Percentiles rank a stretch among this genome's conserved stretches.
Conservation (phyloP, 2,113 vertebrate genomes). For the Gadus macrocephalus region DNA sequence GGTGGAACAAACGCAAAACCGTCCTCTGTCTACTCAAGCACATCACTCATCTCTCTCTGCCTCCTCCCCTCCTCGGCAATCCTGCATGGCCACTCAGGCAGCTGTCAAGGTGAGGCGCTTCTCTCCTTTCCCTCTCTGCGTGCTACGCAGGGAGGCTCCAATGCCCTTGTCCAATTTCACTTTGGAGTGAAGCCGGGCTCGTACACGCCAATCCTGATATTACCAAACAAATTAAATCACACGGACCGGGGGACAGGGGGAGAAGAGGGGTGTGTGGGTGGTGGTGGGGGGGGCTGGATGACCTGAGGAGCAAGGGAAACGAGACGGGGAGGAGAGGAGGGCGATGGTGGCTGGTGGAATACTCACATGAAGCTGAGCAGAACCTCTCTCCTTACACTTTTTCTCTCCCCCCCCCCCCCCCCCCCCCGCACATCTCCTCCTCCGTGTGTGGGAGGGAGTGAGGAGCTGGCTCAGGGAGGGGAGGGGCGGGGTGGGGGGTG, state of each 20-base stretch:
- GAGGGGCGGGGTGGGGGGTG: too few species aligned
- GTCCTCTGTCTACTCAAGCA: conserved; percentile 44
- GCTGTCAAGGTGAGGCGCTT: conserved; percentile 74
- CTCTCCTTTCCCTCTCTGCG: too few species aligned
- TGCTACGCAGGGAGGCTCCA: conserved; percentile 77
- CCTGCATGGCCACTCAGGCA: conserved; percentile 68
- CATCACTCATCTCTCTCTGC: conserved; percentile 37
- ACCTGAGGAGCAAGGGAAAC: too few species aligned
- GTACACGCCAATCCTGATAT: conserved; percentile 79
- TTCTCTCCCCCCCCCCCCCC: too few species aligned
- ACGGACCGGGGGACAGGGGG: conserved; percentile 51
- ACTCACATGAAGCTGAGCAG: too few species aligned
- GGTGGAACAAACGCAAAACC: conserved; percentile 15
- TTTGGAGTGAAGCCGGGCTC: conserved; percentile 75
- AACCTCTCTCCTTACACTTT: too few species aligned
- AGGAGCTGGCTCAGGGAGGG: too few species aligned
- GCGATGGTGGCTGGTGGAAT: background rate
- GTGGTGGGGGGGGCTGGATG: conserved; percentile 39
- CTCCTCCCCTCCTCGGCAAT: conserved; percentile 49
- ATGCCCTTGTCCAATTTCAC: conserved; percentile 80
- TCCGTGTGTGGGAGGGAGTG: too few species aligned
- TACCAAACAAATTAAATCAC: conserved; percentile 80
- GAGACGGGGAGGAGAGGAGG: conserved; percentile 8
- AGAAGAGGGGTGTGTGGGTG: conserved; percentile 43
- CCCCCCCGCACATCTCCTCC: too few species aligned